Evolutionary conservation across 2,888 invertebrate species (phyloP).

Genomic region (Brassicogethes aeneus): DNA sequence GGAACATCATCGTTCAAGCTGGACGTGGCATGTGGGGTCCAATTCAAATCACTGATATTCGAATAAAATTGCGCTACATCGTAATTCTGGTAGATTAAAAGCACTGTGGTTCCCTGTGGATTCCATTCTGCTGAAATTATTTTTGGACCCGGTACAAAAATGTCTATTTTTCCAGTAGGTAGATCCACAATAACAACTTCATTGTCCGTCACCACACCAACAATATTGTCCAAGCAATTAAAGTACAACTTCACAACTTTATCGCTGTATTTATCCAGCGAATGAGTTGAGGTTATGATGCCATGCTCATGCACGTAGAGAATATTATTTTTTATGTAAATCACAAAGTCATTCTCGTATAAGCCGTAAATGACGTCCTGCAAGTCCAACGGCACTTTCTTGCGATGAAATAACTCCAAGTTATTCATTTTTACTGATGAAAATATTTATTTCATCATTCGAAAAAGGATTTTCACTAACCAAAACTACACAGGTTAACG

Average conservation of each 20-base stretch:
- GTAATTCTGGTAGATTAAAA: not conserved
- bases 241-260: not conserved
- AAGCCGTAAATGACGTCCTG: not conserved
- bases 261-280: not conserved
- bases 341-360: not conserved
- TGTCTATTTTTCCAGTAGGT: not conserved
- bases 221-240: not conserved
- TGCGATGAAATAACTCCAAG: not conserved
- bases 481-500: no score
- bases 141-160: not conserved
- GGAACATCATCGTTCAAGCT: slow-evolving; percentile 36
- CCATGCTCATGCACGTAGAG: not conserved
- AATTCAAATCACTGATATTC: not conserved
- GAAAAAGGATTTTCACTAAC: no score
- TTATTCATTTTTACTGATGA: not conserved
- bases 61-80: not conserved
- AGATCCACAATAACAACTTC: not conserved
- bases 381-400: not conserved
- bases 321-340: not conserved
- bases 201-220: not conserved
- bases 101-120: not conserved
- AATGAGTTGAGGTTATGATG: not conserved
- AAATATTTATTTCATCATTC: not conserved
- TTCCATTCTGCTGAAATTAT: not conserved
- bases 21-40: not conserved